phyloP scores from a whole-genome alignment of 2,888 invertebrate genomes.

The Tenthredo mesomela region DNA sequence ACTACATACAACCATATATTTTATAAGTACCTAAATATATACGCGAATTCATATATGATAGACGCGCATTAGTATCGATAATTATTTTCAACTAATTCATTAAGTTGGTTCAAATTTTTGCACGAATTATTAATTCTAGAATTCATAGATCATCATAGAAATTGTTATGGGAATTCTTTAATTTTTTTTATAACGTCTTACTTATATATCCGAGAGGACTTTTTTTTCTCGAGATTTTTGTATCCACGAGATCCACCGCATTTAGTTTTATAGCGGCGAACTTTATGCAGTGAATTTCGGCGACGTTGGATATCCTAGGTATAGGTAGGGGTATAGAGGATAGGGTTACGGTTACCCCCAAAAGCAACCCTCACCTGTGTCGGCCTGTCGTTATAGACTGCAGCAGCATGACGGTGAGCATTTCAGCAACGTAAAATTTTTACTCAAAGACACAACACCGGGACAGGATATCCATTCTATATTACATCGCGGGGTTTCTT shows the following conservation, averaged over 20 bases:
- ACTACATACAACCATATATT: neutral
- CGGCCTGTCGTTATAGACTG: slow-evolving; percentile 6
- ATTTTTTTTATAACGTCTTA: neutral
- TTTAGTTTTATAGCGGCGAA: slow-evolving; percentile 65
- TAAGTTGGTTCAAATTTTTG: neutral
- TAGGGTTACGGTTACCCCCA: slow-evolving; percentile 43
- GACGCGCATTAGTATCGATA: too few species aligned
- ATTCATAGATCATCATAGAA: neutral
- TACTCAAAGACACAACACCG: slow-evolving; percentile 56
- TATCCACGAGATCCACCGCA: slow-evolving; percentile 57
- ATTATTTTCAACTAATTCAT: neutral
- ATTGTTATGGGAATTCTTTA: too few species aligned
- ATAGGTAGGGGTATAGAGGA: slow-evolving; percentile 9
- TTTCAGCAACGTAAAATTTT: slow-evolving; percentile 50
- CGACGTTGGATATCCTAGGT: slow-evolving; percentile 3
- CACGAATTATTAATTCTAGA: neutral
- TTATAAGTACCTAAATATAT: too few species aligned
- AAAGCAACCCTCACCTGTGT: slow-evolving; percentile 50
- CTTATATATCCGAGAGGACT: neutral
- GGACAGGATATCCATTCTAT: slow-evolving; percentile 74
- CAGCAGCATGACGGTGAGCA: neutral
- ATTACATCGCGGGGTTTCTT: slow-evolving; percentile 54
- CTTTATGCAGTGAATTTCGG: slow-evolving; percentile 31
- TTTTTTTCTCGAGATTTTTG: neutral
- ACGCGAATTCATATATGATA: neutral